Base-by-base conservation (phyloP, 2,797 vertebrate species). In the Hemitrygon akajei region DNA sequence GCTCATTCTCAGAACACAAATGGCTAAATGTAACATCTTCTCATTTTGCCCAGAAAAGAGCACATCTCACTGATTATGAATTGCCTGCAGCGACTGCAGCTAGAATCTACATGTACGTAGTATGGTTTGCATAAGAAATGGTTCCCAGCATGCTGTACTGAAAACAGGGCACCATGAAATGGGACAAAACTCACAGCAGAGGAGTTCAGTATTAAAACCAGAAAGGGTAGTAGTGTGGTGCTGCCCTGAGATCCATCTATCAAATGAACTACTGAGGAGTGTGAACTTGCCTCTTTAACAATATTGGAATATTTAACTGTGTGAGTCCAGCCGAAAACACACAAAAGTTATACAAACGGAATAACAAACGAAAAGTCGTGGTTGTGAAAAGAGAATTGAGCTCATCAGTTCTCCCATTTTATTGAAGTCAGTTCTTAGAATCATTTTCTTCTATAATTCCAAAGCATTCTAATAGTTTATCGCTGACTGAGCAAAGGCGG, bases 211-310 rank as follows among this genome's bases (percentile, higher is more conserved):
- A 63, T n/a, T 20, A 27, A 40, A 47, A 22, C 47, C 40, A 20
- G 18, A 81, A 81, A 56, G 47, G 25, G 80, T 18, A 22, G 40
- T 18, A 12, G 18, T 81, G 37, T 47, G 18, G 18, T 81, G 6
- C 81, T 82, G 81, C 20, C 47, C 30, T 63, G 84, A 56, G 30
- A 1, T 60, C 27, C 5, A 60, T 30, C 27, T 18, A 63, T 60
- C 30, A 22, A 82, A 82, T 56, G 40, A 82, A 56, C 84, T 30
- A 63, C n/a, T 25, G n/a, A 14, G 22, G 22, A 10, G 10, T 84
- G 12, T n/a, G 58, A 87, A 87, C 58, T 87, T 30, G 60, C 58
- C 47, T 56, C 80, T 82, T 75, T 87, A 86, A 86, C 56, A 87
- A 63, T n/a, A 27, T 60, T 34, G n/a, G 60, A 87, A 63, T 14